Percentiles rank a stretch among this genome's conserved stretches.
phyloP scores from a whole-genome alignment of 1,140 invertebrate genomes.

The Drosophila pachea region DNA sequence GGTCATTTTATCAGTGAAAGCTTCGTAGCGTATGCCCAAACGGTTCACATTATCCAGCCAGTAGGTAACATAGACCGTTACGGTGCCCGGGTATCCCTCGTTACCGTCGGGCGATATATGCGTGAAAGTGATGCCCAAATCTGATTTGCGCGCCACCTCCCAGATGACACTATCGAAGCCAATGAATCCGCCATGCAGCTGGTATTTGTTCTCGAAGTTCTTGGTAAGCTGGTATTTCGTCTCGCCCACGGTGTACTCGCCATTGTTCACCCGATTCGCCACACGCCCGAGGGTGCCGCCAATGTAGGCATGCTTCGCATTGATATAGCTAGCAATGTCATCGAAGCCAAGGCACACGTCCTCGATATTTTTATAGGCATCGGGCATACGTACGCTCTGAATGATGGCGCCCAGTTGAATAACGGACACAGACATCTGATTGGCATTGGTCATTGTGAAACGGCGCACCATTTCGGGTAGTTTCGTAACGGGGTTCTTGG shows the following conservation, averaged over 20 bases:
- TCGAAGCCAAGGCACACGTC: conserved; percentile 91
- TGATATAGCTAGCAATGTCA: conserved; percentile 81
- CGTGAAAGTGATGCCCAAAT: conserved; percentile 82
- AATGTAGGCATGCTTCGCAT: conserved; percentile 85
- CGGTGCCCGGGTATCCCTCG: conserved; percentile 90
- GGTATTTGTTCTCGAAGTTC: conserved; percentile 85
- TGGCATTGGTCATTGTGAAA: conserved; percentile 82
- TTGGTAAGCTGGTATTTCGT: conserved; percentile 84
- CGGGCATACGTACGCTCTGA: conserved; percentile 86
- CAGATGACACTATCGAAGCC: conserved; percentile 93
- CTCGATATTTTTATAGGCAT: conserved; percentile 83
- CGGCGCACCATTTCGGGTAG: conserved; percentile 79
- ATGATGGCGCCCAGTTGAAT: conserved; percentile 90
- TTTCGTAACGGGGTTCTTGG: conserved; percentile 64
- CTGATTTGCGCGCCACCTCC: conserved; percentile 79
- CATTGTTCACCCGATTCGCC: conserved; percentile 90
- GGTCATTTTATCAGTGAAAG: conserved; percentile 87
- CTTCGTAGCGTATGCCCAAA: conserved; percentile 86
- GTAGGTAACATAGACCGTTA: conserved; percentile 85
- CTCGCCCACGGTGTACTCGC: conserved; percentile 85
- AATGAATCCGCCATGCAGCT: conserved; percentile 91
- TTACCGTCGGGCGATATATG: conserved; percentile 88
- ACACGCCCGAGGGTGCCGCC: conserved; percentile 93
- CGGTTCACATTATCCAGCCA: conserved; percentile 85
- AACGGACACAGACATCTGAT: conserved; percentile 81